A percentile compares a stretch with the other conserved stretches of the same genome.
phyloP scores from a whole-genome alignment of 2,113 vertebrate species.

The Manacus vitellinus region DNA sequence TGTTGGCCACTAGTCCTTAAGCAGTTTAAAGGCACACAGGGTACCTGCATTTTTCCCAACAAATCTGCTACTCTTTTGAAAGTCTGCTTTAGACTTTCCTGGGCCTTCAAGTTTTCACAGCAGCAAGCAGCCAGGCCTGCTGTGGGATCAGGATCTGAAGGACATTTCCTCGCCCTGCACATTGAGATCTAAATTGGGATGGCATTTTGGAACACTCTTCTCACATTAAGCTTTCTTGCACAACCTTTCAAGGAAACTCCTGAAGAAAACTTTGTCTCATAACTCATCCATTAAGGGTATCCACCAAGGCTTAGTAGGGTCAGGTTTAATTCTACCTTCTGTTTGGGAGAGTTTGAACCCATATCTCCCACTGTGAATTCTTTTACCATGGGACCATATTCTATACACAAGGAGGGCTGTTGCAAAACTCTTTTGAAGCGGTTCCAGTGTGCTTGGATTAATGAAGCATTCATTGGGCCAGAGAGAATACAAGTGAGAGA shows the following conservation, averaged over 20 bases:
- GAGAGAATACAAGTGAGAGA: neutral
- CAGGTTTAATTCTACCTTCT: neutral
- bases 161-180: neutral
- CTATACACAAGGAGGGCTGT: neutral
- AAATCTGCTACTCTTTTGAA: neutral
- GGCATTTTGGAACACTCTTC: neutral
- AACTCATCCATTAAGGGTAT: neutral
- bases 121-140: neutral
- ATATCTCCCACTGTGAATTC: neutral
- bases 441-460: neutral
- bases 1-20: neutral
- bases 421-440: neutral
- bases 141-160: accelerated
- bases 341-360: neutral
- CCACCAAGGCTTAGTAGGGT: neutral
- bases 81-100: neutral
- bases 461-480: neutral
- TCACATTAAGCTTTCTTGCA: neutral
- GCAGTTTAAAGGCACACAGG: neutral
- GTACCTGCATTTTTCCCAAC: accelerated
- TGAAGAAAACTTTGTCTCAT: neutral
- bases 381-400: neutral
- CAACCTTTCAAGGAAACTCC: neutral
- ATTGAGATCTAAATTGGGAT: neutral
- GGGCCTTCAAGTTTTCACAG: neutral